Evolutionary conservation across 1,140 invertebrate genomes (phyloP).

Genomic region (Lepidurus apus): DNA sequence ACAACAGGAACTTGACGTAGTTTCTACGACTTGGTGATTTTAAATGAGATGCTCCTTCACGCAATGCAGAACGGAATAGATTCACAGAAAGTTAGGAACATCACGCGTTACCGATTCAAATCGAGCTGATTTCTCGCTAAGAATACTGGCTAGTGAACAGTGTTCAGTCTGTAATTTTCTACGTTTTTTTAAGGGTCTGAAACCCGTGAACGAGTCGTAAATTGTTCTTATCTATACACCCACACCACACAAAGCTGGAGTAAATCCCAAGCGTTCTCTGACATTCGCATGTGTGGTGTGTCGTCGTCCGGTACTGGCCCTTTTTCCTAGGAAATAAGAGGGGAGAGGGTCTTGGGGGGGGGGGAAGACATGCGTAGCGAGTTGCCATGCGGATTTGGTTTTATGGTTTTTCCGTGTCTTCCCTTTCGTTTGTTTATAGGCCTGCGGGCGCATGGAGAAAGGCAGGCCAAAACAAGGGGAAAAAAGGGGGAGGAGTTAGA

Average conservation of each 20-base stretch:
- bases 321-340: not conserved
- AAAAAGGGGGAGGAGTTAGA: not conserved
- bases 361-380: not conserved
- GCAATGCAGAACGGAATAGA: not conserved
- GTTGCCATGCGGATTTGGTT: constrained; percentile 5
- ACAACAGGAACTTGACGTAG: not conserved
- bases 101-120: not conserved
- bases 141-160: not conserved
- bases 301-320: not conserved
- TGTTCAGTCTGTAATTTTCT: not conserved
- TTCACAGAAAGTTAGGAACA: not conserved
- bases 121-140: not conserved
- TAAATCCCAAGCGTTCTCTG: not conserved
- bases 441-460: not conserved
- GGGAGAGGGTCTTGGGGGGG: not conserved
- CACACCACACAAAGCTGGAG: constrained; percentile 17
- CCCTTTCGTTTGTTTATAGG: not conserved
- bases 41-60: not conserved
- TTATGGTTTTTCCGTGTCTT: not conserved
- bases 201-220: not conserved
- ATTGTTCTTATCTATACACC: not conserved
- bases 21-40: not conserved
- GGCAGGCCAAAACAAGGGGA: not conserved
- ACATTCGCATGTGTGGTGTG: not conserved
- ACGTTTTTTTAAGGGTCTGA: not conserved